phyloP scores from a whole-genome alignment of 2,113 vertebrate species.

The Rhodinocichla rosea region DNA sequence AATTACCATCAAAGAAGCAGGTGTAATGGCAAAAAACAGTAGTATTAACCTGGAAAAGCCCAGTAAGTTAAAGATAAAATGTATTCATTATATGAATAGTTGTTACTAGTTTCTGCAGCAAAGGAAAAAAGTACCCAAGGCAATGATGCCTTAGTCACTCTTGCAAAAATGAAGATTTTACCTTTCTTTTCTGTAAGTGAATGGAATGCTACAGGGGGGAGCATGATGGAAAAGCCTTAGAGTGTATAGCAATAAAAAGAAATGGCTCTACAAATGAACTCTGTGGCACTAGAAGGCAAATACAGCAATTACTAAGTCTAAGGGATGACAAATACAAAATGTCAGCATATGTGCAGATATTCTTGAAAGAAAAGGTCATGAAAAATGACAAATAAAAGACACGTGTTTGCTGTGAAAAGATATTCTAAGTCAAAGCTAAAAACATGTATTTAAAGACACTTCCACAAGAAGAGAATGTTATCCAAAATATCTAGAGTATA shows the following conservation, averaged over 20 bases:
- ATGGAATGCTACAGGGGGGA: background rate
- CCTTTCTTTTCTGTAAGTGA: background rate
- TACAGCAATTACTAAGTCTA: background rate
- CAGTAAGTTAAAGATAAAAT: background rate
- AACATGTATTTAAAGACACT: background rate
- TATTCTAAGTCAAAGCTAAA: background rate
- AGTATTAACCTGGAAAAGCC: background rate
- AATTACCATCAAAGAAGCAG: background rate
- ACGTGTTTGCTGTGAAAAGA: background rate
- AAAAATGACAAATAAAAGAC: background rate
- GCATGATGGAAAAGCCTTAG: background rate
- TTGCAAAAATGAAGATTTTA: background rate
- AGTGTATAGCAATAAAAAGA: background rate
- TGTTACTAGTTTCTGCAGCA: background rate
- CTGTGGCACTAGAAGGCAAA: background rate
- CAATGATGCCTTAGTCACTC: background rate
- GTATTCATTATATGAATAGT: background rate
- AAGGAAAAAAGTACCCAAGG: background rate
- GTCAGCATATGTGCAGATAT: background rate
- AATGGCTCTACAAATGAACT: background rate
- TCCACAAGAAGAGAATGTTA: background rate
- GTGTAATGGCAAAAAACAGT: background rate
- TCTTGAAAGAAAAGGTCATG: background rate
- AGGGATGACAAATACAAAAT: conserved; percentile 1
- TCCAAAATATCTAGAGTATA: background rate